Evolutionary conservation across 2,888 invertebrate genomes (phyloP).

Genomic region (Asteroscopus sphinx): DNA sequence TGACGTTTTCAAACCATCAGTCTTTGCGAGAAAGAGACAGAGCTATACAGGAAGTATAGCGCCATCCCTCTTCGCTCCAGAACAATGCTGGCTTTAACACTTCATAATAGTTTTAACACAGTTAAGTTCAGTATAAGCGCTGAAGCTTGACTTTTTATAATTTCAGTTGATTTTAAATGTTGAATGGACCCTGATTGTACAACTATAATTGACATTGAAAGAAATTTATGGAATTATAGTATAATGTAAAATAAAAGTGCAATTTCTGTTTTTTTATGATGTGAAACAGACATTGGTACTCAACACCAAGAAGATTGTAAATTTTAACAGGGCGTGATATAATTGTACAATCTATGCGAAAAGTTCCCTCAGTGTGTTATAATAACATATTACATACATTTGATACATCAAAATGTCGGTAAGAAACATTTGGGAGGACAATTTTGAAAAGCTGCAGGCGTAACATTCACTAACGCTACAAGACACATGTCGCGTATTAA

Average conservation of each 20-base stretch:
- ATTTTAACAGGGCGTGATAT: background rate
- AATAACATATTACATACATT: constrained; percentile 57
- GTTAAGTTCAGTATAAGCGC: background rate
- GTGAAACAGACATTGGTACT: no score
- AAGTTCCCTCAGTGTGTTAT: constrained; percentile 59
- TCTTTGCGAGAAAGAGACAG: no score
- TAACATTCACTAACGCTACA: constrained; percentile 11
- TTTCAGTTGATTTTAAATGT: no score
- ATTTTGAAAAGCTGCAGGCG: constrained; percentile 46
- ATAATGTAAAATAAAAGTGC: no score
- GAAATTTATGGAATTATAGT: no score
- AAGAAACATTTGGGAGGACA: constrained; percentile 53
- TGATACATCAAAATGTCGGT: constrained; percentile 57
- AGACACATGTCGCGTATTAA: no score
- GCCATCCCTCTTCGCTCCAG: no score
- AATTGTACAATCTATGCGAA: constrained; percentile 8
- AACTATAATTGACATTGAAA: background rate
- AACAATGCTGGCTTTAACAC: no score
- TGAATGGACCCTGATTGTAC: background rate
- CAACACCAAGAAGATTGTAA: no score
- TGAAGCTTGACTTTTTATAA: background rate
- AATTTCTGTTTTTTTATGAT: no score
- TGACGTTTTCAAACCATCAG: no score
- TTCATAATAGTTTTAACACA: background rate
- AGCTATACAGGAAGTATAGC: no score